These are phyloP conservation scores for Chrysomela aeneicollis DNA, from an alignment of 2,888 invertebrate genomes.

Conservation along the genomic window DNA sequence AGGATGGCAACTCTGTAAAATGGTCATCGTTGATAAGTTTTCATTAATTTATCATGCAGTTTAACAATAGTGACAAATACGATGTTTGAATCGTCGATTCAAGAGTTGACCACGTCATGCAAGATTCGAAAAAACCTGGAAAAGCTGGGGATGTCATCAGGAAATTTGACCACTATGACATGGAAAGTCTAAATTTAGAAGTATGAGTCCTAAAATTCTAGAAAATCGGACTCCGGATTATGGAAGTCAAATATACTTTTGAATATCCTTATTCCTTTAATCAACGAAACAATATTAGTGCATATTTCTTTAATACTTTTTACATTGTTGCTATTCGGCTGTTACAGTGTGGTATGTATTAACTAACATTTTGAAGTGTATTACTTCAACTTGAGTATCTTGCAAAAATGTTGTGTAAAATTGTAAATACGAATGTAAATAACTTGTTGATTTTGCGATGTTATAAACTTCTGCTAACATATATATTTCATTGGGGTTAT, in stretches of 20 bases:
- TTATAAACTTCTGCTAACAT: not conserved
- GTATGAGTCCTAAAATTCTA: no score
- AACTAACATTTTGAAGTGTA: not conserved
- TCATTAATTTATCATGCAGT: no score
- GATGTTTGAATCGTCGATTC: not conserved
- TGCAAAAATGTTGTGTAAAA: not conserved
- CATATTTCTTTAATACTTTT: not conserved
- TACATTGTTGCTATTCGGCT: not conserved
- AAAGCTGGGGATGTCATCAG: no score
- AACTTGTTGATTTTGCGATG: not conserved
- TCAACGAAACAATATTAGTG: not conserved
- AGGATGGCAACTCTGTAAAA: not conserved
- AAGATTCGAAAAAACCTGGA: no score
- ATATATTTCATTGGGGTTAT: not conserved
- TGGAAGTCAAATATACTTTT: no score
- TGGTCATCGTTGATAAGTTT: no score
- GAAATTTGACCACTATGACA: no score
- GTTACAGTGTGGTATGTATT: not conserved
- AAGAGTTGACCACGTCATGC: no score
- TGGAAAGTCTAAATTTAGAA: no score
- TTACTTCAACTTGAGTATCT: not conserved
- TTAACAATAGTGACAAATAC: not conserved
- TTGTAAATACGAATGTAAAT: slow-evolving; percentile 5
- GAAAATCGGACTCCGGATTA: no score
- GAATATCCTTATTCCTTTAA: no score